Evolutionary conservation across 2,888 invertebrate species (phyloP), one percentile per base, ranked within the genome.

Genomic region (Heliconius ethilla): DNA sequence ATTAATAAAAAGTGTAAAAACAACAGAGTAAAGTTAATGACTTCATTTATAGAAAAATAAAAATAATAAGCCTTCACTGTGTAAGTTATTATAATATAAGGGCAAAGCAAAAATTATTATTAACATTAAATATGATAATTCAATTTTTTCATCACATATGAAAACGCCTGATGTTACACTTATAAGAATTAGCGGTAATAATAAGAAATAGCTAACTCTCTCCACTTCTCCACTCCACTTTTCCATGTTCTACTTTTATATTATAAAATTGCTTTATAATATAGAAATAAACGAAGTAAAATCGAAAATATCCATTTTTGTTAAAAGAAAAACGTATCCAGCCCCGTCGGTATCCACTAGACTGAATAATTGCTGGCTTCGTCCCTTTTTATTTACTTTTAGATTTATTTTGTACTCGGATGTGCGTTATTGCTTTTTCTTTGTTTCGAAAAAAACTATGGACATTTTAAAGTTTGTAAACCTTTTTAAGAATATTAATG

Each of bases 301-400:
- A 72, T 81, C 75, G 63, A 70, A 75, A 73, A 70, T 66, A 79
- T 78, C 78, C 70, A 76, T 79, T 77, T 77, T 76, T 79, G 78
- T 75, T 67, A 70, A 78, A 75, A 81, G 78, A 78, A 80, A 82
- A 81, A 82, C 77, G 79, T 81, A 69, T 77, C 73, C 59, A 70
- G 62, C 70, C 76, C 75, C 78, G 82, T 80, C 80, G 81, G 80
- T 79, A 81, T 76, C 82, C 83, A 82, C 78, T 80, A 83, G 83
- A 83, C 81, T 81, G 83, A 85, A 85, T 84, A 85, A 84, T 80
- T 81, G 80, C 74, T 73, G 80, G 79, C 79, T 80, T 81, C 79
- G 79, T 83, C 81, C 82, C 81, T 81, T 82, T 80, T 85, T 86
- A 86, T 85, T 87, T 87, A 87, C 82, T 78, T 74, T 79, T 80